Base-by-base conservation (phyloP, 2,797 vertebrate genomes). In the Gymnoscopelus microlampas region DNA sequence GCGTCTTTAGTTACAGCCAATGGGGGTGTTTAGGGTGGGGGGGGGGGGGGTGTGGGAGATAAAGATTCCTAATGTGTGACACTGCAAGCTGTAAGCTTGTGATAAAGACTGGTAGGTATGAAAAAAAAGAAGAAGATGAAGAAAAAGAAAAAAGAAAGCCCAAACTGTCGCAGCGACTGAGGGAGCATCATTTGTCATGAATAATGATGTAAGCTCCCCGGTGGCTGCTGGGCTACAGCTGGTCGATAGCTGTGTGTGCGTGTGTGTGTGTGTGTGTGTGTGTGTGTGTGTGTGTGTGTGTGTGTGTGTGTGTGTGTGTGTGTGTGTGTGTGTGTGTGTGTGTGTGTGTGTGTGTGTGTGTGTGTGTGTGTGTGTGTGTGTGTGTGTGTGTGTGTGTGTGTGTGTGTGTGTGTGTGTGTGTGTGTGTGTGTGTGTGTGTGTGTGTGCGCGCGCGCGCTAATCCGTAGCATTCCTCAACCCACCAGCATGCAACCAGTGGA, bases 11-110 rank as follows among this genome's bases (percentile, higher is more conserved):
- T 91, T 87, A 81, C 51, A 66, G 82, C 73, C 55, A 74, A 48
- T 71, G 78, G 78, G 69, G 75, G 71, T 68, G 76, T 72, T n/a
- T n/a, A n/a, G 39, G 39, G 39, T 1, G 26, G 26, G 26, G 72
- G 78, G 78, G 68, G 75, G 71, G 71, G 76, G 73, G 19, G 19
- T 19, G 19, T 19, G 19, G 19, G 19, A 87, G 80, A 83, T 80
- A 87, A 84, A 83, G 80, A 85, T 85, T 86, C 85, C 72, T 78
- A 80, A 81, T 86, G 76, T 80, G 71, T 73, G 76, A 84, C 80
- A 81, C 82, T 74, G 87, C 82, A 84, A 88, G 79, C 88, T 88
- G 87, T 76, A 79, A 81, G 85, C 79, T 77, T 61, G 74, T 84
- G 89, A 90, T 91, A 90, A 90, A 90, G 84, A 78, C 73, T 63